phyloP scores from a whole-genome alignment of 1,140 invertebrate species.

The Drosophila murphyi region DNA sequence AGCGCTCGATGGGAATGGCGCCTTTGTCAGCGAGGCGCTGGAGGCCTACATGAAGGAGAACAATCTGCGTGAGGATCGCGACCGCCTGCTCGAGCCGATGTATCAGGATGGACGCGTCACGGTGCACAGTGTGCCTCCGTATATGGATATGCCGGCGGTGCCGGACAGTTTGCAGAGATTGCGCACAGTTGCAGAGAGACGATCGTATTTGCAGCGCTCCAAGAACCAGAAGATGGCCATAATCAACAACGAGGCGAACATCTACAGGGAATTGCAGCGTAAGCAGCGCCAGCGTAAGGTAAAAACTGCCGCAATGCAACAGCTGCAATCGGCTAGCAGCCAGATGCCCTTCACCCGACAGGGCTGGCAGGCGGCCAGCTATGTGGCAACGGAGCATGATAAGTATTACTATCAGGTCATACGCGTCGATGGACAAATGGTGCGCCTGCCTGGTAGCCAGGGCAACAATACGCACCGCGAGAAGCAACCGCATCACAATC shows the following conservation, averaged over 20 bases:
- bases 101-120: conserved; percentile 74
- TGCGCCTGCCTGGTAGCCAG: conserved; percentile 62
- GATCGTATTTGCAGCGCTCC: conserved; percentile 66
- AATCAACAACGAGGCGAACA: conserved; percentile 80
- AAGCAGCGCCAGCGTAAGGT: conserved; percentile 69
- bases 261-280: conserved; percentile 76
- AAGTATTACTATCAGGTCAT: conserved; percentile 77
- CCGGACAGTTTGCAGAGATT: conserved; percentile 70
- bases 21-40: conserved; percentile 73
- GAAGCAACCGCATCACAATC: conserved; percentile 62
- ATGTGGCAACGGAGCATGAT: conserved; percentile 70
- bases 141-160: conserved; percentile 73
- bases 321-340: conserved; percentile 51
- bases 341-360: conserved; percentile 76
- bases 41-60: conserved; percentile 76
- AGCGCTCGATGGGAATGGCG: conserved; percentile 51
- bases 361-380: conserved; percentile 81
- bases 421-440: conserved; percentile 61
- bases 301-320: conserved; percentile 63
- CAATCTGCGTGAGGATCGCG: conserved; percentile 41
- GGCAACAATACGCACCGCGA: conserved; percentile 71
- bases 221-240: conserved; percentile 77
- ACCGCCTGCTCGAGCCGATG: conserved; percentile 68
- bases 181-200: conserved; percentile 78
- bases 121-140: conserved; percentile 64